Base-by-base conservation (phyloP, 2,888 invertebrate species). In the Neoascia interrupta region DNA sequence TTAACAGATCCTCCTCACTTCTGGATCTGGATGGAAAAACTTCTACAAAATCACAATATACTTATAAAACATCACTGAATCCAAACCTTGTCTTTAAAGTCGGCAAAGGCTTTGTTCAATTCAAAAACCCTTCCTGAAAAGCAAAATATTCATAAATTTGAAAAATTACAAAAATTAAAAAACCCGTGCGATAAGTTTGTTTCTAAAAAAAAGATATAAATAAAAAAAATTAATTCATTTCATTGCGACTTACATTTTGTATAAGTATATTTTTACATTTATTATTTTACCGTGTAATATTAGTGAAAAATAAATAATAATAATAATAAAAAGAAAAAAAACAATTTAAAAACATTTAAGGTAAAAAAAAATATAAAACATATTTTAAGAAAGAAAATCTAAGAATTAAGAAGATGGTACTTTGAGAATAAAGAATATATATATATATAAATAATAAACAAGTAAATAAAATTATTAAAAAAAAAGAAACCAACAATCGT, bases 271-370 rank as follows among this genome's bases (percentile, higher is more conserved):
- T 79, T 79, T 79, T 73, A 73, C 79, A 79, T 56, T 72, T 79
- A 79, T 79, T 79, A 79, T 79, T 72, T 79, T 61, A 79, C 79
- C 66, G 66, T 79, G 73, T 79, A 79, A 79, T 73, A 66, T 79
- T 79, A 79, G 72, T 54, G 19, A 58, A 51, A 63, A 31, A 43
- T 31, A 51, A 15, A 51, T 60, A 36, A 6, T 26, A 45, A 21
- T 47, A 47, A 34, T 28, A 41, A 26, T n/a, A 28, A 39, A 54
- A 37, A 28, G 34, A 53, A 8, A 13, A 34, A 49, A 45, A 23
- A 68, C 15, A 15, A 73, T 68, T 51, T 54, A 61, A 54, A 45
- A 68, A 76, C 58, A 76, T 76, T 70, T 76, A 76, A 76, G 76
- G 8, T 31, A 31, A 31, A 31, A 31, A 31, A 3, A 31, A 31